Evolutionary conservation across 2,797 vertebrate species (phyloP).

Genomic region (Schizothorax lantsangensis): DNA sequence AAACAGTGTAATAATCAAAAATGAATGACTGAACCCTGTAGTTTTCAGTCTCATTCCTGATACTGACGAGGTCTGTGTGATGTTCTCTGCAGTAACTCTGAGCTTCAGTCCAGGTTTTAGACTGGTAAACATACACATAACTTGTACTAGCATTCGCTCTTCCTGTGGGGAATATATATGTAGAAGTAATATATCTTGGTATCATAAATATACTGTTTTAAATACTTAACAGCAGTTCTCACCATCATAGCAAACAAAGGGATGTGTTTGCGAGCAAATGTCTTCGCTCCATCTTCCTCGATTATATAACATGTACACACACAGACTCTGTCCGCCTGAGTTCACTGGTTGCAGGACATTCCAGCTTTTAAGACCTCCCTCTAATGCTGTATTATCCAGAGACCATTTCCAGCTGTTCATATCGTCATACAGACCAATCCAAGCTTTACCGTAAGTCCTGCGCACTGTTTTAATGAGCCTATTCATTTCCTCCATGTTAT

Average conservation of each 20-base stretch:
- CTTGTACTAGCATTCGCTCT: neutral
- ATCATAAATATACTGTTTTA: neutral
- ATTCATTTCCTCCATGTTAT: neutral
- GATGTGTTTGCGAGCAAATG: neutral
- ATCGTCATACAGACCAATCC: slow-evolving; percentile 65
- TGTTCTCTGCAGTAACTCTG: slow-evolving; percentile 44
- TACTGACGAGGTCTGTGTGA: slow-evolving; percentile 28
- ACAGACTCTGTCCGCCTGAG: neutral
- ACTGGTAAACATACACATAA: neutral
- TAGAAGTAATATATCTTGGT: too few species aligned
- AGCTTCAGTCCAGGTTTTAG: slow-evolving; percentile 33
- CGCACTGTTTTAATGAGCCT: slow-evolving; percentile 10
- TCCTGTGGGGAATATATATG: neutral
- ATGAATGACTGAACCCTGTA: neutral
- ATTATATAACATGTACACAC: neutral
- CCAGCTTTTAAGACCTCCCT: slow-evolving; percentile 29
- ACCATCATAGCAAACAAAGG: slow-evolving; percentile 50
- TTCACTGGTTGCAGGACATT: neutral
- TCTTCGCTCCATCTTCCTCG: neutral
- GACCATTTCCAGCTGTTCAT: slow-evolving; percentile 60
- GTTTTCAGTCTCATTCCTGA: slow-evolving; percentile 35
- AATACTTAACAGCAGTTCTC: neutral
- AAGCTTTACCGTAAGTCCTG: slow-evolving; percentile 23
- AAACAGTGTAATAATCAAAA: neutral
- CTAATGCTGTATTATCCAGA: neutral